A percentile compares a stretch with the other conserved stretches of the same genome.
phyloP scores from a whole-genome alignment of 2,888 invertebrate genomes.

The Synergus itoensis region DNA sequence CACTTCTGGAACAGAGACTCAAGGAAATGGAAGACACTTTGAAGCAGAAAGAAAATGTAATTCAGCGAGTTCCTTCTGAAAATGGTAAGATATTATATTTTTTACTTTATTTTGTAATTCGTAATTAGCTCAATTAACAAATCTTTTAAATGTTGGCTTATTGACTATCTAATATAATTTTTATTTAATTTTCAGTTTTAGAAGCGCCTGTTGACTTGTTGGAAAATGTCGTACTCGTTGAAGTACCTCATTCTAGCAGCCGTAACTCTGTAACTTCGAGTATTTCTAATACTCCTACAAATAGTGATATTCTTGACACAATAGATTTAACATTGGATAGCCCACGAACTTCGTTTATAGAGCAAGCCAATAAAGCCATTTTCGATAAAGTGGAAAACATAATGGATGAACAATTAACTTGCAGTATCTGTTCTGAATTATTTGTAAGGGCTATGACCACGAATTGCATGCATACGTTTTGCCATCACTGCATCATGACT shows the following conservation, averaged over 20 bases:
- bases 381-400: conserved; percentile 79
- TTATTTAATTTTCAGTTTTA: conserved; percentile 34
- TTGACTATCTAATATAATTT: conserved; percentile 21
- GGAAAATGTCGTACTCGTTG: conserved; percentile 50
- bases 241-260: conserved; percentile 2
- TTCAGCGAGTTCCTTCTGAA: conserved; percentile 33
- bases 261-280: conserved; percentile 7
- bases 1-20: conserved; percentile 72
- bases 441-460: conserved; percentile 85
- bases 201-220: conserved; percentile 41
- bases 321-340: conserved; percentile 79
- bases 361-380: conserved; percentile 49
- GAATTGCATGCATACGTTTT: conserved; percentile 88
- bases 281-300: conserved; percentile 46
- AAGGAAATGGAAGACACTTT: conserved; percentile 76
- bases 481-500: conserved; percentile 84
- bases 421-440: conserved; percentile 87
- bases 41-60: conserved; percentile 77
- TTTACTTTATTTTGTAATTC: too few relatives aligned
- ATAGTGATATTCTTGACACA: conserved; percentile 78
- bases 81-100: conserved; percentile 26
- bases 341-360: conserved; percentile 57
- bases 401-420: conserved; percentile 86
- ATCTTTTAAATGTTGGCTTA: neutral
- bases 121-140: neutral